These are phyloP conservation scores for Dione vanillae DNA, from an alignment of 2,888 invertebrate species.

Conservation along the genomic window DNA sequence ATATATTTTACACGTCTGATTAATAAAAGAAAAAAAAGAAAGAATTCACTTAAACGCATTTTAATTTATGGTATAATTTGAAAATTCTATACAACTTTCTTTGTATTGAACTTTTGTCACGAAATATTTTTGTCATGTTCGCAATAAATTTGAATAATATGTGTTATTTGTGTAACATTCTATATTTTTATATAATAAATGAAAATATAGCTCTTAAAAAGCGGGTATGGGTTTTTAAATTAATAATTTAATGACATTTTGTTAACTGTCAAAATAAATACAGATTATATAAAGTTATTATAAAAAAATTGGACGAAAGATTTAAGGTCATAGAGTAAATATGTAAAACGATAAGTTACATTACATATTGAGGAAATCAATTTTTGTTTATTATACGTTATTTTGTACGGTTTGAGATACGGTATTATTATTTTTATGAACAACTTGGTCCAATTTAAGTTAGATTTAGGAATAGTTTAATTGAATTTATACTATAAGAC, in stretches of 20 bases:
- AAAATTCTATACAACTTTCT: neutral
- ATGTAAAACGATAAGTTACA: neutral
- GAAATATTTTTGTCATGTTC: neutral
- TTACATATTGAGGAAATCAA: slow-evolving; percentile 3
- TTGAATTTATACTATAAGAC: slow-evolving; percentile 17
- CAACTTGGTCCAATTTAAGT: slow-evolving; percentile 71
- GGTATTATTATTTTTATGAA: slow-evolving; percentile 54
- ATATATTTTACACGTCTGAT: slow-evolving; percentile 1
- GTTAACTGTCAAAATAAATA: neutral
- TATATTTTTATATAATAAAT: slow-evolving; percentile 3
- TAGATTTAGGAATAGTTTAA: slow-evolving; percentile 57
- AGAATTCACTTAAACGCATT: neutral
- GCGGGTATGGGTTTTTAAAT: slow-evolving; percentile 19
- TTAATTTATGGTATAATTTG: neutral
- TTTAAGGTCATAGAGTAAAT: slow-evolving; percentile 21
- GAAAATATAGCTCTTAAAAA: neutral
- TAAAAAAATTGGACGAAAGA: neutral
- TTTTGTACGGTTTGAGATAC: slow-evolving; percentile 48
- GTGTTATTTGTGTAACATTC: neutral
- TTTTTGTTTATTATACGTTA: slow-evolving; percentile 20
- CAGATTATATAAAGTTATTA: slow-evolving; percentile 1
- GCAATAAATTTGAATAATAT: neutral
- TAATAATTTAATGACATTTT: slow-evolving; percentile 14
- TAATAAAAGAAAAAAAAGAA: neutral
- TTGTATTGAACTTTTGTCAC: slow-evolving; percentile 1